Evolutionary conservation across 2,888 invertebrate species (phyloP).

Genomic region (Acronicta alni): DNA sequence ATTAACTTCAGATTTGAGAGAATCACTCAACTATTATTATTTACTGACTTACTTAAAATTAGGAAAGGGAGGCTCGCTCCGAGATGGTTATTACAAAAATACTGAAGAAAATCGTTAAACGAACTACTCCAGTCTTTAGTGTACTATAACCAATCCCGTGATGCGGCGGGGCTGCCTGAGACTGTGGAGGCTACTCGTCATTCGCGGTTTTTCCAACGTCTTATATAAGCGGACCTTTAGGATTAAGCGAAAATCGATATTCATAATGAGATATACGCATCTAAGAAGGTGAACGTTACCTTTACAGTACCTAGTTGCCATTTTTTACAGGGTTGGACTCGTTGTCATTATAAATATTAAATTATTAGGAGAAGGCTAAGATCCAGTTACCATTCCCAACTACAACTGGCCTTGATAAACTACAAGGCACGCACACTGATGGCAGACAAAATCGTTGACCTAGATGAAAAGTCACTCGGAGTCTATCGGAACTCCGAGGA

Average conservation of each 20-base stretch:
- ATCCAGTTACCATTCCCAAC: too few relatives aligned
- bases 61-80: slow-evolving; percentile 68
- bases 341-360: too few relatives aligned
- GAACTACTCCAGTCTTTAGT: slow-evolving; percentile 89
- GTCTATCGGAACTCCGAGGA: too few relatives aligned
- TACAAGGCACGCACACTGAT: too few relatives aligned
- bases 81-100: slow-evolving; percentile 86
- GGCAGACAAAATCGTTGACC: too few relatives aligned
- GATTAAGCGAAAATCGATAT: slow-evolving; percentile 84
- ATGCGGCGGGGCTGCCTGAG: slow-evolving; percentile 76
- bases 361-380: too few relatives aligned
- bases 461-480: too few relatives aligned
- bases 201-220: slow-evolving; percentile 54
- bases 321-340: slow-evolving; percentile 64
- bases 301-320: slow-evolving; percentile 52
- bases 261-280: slow-evolving; percentile 85
- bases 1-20: slow-evolving; percentile 2
- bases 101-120: slow-evolving; percentile 89
- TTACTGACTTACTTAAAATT: slow-evolving; percentile 67
- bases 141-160: slow-evolving; percentile 81
- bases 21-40: slow-evolving; percentile 7
- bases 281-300: slow-evolving; percentile 81
- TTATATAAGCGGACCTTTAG: slow-evolving; percentile 79
- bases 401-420: too few relatives aligned
- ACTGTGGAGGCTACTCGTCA: slow-evolving; percentile 84